Evolutionary conservation across 2,113 vertebrate genomes (phyloP).

Genomic region (Reinhardtius hippoglossoides): DNA sequence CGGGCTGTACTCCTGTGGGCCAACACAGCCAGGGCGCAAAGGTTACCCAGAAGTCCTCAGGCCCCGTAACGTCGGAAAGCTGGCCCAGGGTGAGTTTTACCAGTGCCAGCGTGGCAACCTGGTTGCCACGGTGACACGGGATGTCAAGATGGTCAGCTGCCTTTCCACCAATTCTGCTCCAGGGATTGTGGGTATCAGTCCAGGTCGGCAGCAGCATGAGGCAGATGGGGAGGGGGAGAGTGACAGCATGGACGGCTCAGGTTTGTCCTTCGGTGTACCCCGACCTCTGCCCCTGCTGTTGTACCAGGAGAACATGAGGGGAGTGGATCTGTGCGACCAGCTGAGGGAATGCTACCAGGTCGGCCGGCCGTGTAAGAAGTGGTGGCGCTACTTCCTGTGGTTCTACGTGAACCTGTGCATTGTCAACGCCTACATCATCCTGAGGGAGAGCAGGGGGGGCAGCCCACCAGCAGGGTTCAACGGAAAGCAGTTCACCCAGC

Average conservation of each 20-base stretch:
- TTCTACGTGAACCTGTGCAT: conserved; percentile 87
- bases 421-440: conserved; percentile 84
- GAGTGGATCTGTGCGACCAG: conserved; percentile 85
- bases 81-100: conserved; percentile 84
- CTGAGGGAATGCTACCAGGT: conserved; percentile 87
- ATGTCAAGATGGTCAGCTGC: conserved; percentile 82
- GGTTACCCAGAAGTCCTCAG: conserved; percentile 85
- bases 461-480: conserved; percentile 79
- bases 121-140: conserved; percentile 83
- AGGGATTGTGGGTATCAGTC: conserved; percentile 85
- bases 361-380: conserved; percentile 84
- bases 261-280: conserved; percentile 72
- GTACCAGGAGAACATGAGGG: conserved; percentile 87
- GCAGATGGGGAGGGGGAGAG: conserved; percentile 68
- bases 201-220: conserved; percentile 69
- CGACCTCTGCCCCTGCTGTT: conserved; percentile 83
- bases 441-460: conserved; percentile 81
- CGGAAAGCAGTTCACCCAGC: conserved; percentile 86
- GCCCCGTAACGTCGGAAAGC: conserved; percentile 82
- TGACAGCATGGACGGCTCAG: conserved; percentile 64
- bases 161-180: conserved; percentile 85
- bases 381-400: conserved; percentile 88
- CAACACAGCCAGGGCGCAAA: conserved; percentile 78
- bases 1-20: conserved; percentile 84
- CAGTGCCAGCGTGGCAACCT: conserved; percentile 86